Evolutionary conservation across 1,140 invertebrate genomes (phyloP), one percentile per base, ranked within the genome.

Genomic region (Panonychus citri): DNA sequence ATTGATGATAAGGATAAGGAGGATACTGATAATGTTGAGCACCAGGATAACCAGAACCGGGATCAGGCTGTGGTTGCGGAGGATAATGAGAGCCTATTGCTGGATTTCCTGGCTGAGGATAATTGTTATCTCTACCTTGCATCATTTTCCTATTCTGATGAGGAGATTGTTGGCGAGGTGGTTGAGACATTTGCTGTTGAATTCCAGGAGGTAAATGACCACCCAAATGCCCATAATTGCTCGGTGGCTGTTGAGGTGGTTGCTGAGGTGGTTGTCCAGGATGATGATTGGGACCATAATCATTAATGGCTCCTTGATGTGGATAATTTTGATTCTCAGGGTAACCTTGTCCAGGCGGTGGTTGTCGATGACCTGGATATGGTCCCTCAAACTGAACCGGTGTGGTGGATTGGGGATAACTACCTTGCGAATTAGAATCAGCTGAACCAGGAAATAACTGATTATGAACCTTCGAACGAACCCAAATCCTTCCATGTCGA

Each of bases 71-170:
- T 46, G 43, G 43, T n/a, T 46, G 43, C 15, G 43, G 40, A 52
- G 34, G 61, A 26, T 15, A 54, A 17, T 48, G 24, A 27, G 52
- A 43, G 8, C 39, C 37, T 10, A 46, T 50, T n/a, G 43, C 27
- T 27, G 46, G 34, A 25, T 24, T 46, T 24, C 39, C 52, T 55
- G 54, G 43, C 21, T 26, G 30, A 15, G 30, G 30, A 53, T 58
- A 49, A 24, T 13, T 58, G n/a, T 21, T 19, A 42, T 3, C 27
- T 28, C 52, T 51, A 13, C 53, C 59, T 60, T 70, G 68, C 58
- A 71, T 68, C 56, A 68, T 70, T 51, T 64, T 63, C 49, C 63
- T 59, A 30, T 68, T 52, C 15, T 10, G 43, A 19, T 46, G 43
- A 7, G 43, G 39, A 17, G 39, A 40, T 40, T 40, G 39, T n/a